These are phyloP conservation scores for Cantharis rufa DNA, from an alignment of 2,888 invertebrate species.

Conservation along the genomic window DNA sequence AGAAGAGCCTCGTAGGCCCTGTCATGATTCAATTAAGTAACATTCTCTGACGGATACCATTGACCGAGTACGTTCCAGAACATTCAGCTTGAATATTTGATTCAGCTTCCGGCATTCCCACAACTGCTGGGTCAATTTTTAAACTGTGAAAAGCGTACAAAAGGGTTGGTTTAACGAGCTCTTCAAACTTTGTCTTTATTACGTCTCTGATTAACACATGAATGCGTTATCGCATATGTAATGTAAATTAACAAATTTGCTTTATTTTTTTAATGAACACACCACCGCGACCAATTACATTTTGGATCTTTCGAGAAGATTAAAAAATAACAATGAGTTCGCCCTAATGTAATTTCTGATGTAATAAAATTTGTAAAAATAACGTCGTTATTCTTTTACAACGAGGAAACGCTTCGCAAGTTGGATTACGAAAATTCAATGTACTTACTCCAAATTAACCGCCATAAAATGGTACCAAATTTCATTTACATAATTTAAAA, in stretches of 20 bases:
- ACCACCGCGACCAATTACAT: background rate
- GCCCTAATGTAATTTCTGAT: background rate
- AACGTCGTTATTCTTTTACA: background rate
- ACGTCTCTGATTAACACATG: slow-evolving; percentile 40
- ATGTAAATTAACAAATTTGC: slow-evolving; percentile 31
- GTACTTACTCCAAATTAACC: background rate
- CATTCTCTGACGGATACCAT: slow-evolving; percentile 40
- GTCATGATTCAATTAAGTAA: slow-evolving; percentile 49
- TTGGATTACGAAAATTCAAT: background rate
- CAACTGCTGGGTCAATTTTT: slow-evolving; percentile 31
- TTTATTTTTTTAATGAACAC: background rate
- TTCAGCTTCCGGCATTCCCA: slow-evolving; percentile 27
- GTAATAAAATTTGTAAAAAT: background rate
- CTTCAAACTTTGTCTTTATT: slow-evolving; percentile 38
- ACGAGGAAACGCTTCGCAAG: background rate
- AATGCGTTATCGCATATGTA: slow-evolving; percentile 39
- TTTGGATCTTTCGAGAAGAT: background rate
- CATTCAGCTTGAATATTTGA: slow-evolving; percentile 34
- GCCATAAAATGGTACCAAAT: background rate
- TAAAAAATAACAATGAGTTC: background rate
- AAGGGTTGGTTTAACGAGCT: slow-evolving; percentile 40
- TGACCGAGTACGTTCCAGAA: slow-evolving; percentile 30
- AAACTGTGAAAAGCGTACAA: slow-evolving; percentile 22
- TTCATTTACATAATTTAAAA: background rate
- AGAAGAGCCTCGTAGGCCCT: slow-evolving; percentile 31